Evolutionary conservation across 35 echinoderm and acorn worm species (phyloP).

Genomic region (Eucidaris tribuloides): DNA sequence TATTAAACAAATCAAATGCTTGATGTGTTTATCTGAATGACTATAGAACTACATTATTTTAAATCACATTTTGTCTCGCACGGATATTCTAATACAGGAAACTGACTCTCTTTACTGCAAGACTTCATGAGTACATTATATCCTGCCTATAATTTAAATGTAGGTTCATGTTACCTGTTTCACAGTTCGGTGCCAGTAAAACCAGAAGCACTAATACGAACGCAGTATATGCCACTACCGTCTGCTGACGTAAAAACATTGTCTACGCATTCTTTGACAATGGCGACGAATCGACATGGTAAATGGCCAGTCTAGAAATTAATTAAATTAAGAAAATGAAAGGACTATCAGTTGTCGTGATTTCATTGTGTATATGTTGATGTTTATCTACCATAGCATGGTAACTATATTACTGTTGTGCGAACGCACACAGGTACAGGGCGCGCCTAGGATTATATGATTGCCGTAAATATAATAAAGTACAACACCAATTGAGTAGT

Average conservation of each 20-base stretch:
- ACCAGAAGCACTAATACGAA: background rate
- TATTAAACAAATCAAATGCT: background rate
- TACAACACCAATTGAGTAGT: background rate
- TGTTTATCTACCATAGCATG: too few species aligned
- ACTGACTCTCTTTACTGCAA: too few species aligned
- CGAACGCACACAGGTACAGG: background rate
- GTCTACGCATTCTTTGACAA: background rate
- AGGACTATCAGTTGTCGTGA: background rate
- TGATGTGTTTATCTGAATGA: background rate
- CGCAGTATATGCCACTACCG: background rate
- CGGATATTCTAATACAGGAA: too few species aligned
- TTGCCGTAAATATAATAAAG: too few species aligned
- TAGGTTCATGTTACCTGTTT: background rate
- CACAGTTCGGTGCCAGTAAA: background rate
- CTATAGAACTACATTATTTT: background rate
- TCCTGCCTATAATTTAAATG: too few species aligned
- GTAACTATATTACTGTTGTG: background rate
- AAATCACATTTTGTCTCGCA: background rate
- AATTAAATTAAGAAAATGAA: background rate
- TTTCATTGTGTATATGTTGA: background rate
- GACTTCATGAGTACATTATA: too few species aligned
- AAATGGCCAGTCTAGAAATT: background rate
- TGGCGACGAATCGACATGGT: background rate
- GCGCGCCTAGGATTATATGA: background rate
- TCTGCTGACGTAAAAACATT: conserved; percentile 18